These are phyloP conservation scores for Penelope pileata DNA, from an alignment of 2,113 vertebrate genomes.

Conservation along the genomic window DNA sequence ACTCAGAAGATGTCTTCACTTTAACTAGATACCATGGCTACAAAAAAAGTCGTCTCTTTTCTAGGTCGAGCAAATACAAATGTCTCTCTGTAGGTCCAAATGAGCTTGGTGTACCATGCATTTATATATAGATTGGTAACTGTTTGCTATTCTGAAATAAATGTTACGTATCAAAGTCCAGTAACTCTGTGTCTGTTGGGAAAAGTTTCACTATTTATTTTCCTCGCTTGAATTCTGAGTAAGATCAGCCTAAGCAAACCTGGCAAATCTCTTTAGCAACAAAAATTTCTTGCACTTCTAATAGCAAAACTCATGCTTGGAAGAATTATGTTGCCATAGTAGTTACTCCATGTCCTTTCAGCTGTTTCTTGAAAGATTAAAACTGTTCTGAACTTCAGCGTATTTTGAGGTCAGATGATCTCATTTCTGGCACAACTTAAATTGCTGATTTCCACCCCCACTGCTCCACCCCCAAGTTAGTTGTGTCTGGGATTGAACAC, in stretches of 20 bases:
- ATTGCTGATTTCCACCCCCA: not conserved
- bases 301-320: slow-evolving; percentile 45
- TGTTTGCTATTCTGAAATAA: not conserved
- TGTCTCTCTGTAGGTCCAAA: not conserved
- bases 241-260: slow-evolving; percentile 25
- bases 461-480: not conserved
- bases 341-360: slow-evolving; percentile 43
- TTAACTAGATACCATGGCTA: not conserved
- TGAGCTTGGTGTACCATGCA: not conserved
- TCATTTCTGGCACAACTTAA: slow-evolving; percentile 5
- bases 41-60: not conserved
- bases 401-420: slow-evolving; percentile 40
- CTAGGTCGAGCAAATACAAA: not conserved
- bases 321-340: slow-evolving; percentile 71
- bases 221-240: not conserved
- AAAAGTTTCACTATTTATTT: not conserved
- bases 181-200: not conserved
- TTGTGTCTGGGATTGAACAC: not conserved
- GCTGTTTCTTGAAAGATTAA: slow-evolving; percentile 58
- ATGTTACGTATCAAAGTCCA: not conserved
- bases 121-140: not conserved
- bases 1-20: not conserved
- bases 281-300: slow-evolving; percentile 16
- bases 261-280: not conserved
- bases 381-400: slow-evolving; percentile 43